A percentile compares a stretch with the other conserved stretches of the same genome.
Evolutionary conservation across 2,113 vertebrate species (phyloP).

Genomic region (Gymnogyps californianus): DNA sequence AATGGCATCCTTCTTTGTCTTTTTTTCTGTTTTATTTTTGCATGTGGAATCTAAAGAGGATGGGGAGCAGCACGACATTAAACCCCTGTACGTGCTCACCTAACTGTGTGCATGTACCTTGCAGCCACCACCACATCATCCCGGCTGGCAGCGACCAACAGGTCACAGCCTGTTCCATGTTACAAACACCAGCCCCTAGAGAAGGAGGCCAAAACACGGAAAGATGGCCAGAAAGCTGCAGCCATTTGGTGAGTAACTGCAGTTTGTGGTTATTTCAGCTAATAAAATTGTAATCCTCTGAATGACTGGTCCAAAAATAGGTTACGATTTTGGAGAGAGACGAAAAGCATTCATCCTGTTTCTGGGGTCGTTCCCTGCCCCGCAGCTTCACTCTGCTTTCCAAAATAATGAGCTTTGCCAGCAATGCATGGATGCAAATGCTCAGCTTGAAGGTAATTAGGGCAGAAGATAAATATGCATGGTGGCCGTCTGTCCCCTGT

Average conservation of each 20-base stretch:
- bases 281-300: neutral
- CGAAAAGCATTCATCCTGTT: neutral
- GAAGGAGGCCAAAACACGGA: neutral
- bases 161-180: neutral
- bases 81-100: neutral
- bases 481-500: neutral
- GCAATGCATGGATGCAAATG: neutral
- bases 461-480: neutral
- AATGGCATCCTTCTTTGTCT: neutral
- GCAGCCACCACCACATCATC: neutral
- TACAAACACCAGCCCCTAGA: neutral
- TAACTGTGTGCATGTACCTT: neutral
- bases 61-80: neutral
- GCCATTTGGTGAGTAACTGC: neutral
- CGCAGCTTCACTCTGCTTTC: neutral
- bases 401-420: neutral
- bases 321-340: neutral
- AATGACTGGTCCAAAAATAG: neutral
- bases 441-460: neutral
- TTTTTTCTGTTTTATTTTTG: neutral
- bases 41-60: neutral
- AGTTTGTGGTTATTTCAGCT: neutral
- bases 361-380: neutral
- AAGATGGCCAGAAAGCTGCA: neutral
- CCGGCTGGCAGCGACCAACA: neutral